phyloP scores from a whole-genome alignment of 1,140 invertebrate genomes.

The Zaprionus capensis region DNA sequence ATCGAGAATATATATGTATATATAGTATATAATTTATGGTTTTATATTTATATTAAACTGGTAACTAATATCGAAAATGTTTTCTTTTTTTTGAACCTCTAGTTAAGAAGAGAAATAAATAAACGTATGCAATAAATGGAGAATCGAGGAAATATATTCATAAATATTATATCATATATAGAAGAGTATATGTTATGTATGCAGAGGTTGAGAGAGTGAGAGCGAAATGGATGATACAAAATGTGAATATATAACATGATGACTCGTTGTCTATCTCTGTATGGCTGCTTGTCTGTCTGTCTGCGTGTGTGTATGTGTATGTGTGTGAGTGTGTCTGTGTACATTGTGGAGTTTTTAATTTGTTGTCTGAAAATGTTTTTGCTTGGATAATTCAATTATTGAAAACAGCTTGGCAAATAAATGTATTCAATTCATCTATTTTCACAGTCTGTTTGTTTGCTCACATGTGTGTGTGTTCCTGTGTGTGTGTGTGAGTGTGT shows the following conservation, averaged over 20 bases:
- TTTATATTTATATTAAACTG: conserved; percentile 26
- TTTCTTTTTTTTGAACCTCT: conserved; percentile 43
- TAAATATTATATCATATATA: conserved; percentile 54
- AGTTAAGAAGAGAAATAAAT: conserved; percentile 46
- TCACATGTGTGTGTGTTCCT: conserved; percentile 16
- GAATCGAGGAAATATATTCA: conserved; percentile 52
- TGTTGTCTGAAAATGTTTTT: conserved; percentile 36
- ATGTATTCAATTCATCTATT: conserved; percentile 33
- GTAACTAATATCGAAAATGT: conserved; percentile 41
- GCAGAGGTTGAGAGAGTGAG: conserved; percentile 26
- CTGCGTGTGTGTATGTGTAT: conserved; percentile 14
- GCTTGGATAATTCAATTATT: conserved; percentile 54
- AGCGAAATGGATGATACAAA: conserved; percentile 34
- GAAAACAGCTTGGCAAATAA: conserved; percentile 49
- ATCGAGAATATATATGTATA: conserved; percentile 43
- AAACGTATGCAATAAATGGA: conserved; percentile 60
- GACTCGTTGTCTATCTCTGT: conserved; percentile 11
- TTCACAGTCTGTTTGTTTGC: conserved; percentile 21
- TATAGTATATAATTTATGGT: conserved; percentile 24
- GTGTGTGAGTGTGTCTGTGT: conserved; percentile 18
- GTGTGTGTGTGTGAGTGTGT: conserved; percentile 34
- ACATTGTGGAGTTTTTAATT: conserved; percentile 33
- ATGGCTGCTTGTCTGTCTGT: conserved; percentile 25
- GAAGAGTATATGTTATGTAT: conserved; percentile 21
- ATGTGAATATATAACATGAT: conserved; percentile 18